Percentiles rank a stretch among this genome's conserved stretches.
Conservation (phyloP, 2,113 vertebrate species). For the Ageneiosus marmoratus region DNA sequence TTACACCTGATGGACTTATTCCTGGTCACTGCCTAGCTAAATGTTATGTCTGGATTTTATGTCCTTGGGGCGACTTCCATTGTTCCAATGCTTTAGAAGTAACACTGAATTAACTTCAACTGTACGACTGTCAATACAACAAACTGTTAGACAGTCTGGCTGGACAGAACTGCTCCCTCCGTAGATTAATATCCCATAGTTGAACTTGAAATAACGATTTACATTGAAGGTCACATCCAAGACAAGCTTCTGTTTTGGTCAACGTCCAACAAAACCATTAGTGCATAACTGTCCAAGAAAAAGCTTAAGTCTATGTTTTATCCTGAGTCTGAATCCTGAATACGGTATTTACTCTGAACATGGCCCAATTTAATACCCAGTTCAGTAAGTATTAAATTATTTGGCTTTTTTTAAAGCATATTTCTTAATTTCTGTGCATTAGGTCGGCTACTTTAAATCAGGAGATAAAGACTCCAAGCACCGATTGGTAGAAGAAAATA, state of each 20-base stretch:
- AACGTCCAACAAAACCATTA: slow-evolving; percentile 19
- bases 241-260: neutral
- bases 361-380: neutral
- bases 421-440: slow-evolving; percentile 39
- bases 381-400: slow-evolving; percentile 22
- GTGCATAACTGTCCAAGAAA: neutral
- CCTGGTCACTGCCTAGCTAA: too few species aligned
- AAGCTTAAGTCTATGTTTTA: slow-evolving; percentile 1
- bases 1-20: too few species aligned
- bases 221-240: neutral
- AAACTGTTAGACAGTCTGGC: neutral
- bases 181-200: neutral
- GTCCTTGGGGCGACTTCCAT: too few species aligned
- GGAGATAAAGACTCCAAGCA: slow-evolving; percentile 4
- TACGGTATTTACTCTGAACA: neutral
- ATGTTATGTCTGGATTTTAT: too few species aligned
- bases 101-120: too few species aligned
- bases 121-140: neutral
- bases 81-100: too few species aligned
- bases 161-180: neutral
- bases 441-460: slow-evolving; percentile 22
- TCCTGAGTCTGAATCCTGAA: neutral
- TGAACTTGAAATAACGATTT: slow-evolving; percentile 2
- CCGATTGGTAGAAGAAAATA: slow-evolving; percentile 26
- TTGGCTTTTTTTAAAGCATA: slow-evolving; percentile 29